phyloP scores from a whole-genome alignment of 2,797 vertebrate genomes.

The Podarcis siculus region DNA sequence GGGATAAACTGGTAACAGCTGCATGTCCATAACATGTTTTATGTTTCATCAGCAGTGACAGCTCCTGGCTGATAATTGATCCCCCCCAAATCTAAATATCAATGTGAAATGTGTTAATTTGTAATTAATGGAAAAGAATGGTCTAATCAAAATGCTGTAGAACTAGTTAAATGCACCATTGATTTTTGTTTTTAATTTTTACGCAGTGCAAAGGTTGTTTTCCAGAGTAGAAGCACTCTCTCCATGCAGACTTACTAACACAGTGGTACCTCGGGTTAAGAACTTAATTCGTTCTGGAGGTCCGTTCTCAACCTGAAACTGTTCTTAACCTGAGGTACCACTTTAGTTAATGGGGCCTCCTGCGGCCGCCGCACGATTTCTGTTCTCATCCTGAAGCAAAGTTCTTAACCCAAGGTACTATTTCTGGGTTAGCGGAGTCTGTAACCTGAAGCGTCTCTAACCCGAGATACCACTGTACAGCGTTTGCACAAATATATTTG shows the following conservation, averaged over 20 bases:
- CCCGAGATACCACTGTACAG: too few species aligned
- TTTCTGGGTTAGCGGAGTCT: too few species aligned
- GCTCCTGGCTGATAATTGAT: not conserved
- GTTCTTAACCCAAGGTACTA: too few species aligned
- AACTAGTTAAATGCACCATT: not conserved
- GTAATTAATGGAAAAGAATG: constrained; percentile 3
- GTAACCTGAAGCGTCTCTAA: too few species aligned
- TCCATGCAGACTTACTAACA: not conserved
- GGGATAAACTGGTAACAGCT: not conserved
- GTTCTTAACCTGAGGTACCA: too few species aligned
- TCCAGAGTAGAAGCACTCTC: not conserved
- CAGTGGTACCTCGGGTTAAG: too few species aligned
- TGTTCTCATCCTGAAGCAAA: too few species aligned
- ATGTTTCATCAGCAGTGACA: constrained; percentile 10
- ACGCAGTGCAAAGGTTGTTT: not conserved
- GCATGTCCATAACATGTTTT: not conserved
- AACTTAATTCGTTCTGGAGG: too few species aligned
- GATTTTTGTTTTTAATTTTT: constrained; percentile 22
- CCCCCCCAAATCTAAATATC: not conserved
- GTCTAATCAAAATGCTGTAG: not conserved
- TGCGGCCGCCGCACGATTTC: accelerated
- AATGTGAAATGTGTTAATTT: constrained; percentile 14
- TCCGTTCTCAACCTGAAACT: too few species aligned
- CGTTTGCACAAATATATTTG: not conserved
- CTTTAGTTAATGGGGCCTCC: too few species aligned